Evolutionary conservation across 2,797 vertebrate genomes (phyloP), one percentile per base, ranked within the genome.

Genomic region (Geotrypetes seraphini): DNA sequence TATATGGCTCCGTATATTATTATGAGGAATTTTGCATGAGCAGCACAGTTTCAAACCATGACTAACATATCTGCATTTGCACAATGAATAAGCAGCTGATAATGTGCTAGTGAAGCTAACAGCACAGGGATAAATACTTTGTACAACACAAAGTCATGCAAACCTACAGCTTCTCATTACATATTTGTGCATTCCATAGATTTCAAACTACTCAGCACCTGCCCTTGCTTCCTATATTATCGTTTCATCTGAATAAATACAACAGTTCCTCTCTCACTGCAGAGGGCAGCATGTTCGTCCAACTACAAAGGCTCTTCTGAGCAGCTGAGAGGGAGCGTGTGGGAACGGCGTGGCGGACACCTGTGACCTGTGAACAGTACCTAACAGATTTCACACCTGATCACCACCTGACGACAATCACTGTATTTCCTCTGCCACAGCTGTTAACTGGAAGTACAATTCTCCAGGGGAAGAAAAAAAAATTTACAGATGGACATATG

Each of bases 361-460:
- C 78, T 84, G 84, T 47, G 72, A 71, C 69, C 78, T 33, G 18
- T 12, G 22, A 39, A 54, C 40, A 63, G 63, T 70, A 56, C 36
- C 61, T 68, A 69, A 69, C 46, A 22, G 57, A 40, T 47, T 36
- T 44, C 59, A 51, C 79, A 87, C 84, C 86, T 84, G 79, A 86
- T 58, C 76, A 62, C 57, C 83, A 82, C 79, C 79, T 81, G 81
- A 71, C 59, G 63, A 69, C 75, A 47, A 32, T 53, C 61, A 50
- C 25, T 50, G 12, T 16, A 36, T 19, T 28, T 33, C 31, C 30
- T 25, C 8, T 1, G 57, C 43, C 39, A 1, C 70, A 70, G 65
- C 60, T 69, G 66, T 43, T 31, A 12, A 1, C 25, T 3, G n/a
- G 41, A 27, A 46, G 4, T 19, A 8, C 12, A 28, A 25, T 8